Evolutionary conservation across 2,888 invertebrate genomes (phyloP).

Genomic region (Zootermopsis nevadensis): DNA sequence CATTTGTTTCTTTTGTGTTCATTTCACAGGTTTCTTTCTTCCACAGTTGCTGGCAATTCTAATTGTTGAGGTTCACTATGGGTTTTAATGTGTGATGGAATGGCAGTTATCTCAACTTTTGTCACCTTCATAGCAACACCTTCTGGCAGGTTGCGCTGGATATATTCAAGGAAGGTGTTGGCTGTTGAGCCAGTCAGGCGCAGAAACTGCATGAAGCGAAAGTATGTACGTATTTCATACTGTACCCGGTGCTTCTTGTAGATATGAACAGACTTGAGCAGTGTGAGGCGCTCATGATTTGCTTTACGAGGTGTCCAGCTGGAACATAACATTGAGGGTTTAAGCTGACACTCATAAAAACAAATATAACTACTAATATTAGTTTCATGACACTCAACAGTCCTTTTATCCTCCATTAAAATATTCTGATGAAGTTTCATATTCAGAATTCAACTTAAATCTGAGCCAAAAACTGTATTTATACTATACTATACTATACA

Average conservation of each 20-base stretch:
- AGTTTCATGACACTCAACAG: too few species aligned
- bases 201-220: constrained; percentile 83
- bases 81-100: constrained; percentile 46
- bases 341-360: too few species aligned
- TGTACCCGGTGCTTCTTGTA: constrained; percentile 95
- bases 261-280: constrained; percentile 89
- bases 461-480: too few species aligned
- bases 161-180: constrained; percentile 94
- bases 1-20: too few species aligned
- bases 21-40: too few species aligned
- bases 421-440: too few species aligned
- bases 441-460: too few species aligned
- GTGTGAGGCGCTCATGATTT: constrained; percentile 79
- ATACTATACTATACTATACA: too few species aligned
- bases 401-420: too few species aligned
- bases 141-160: constrained; percentile 96
- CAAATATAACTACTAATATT: too few species aligned
- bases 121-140: constrained; percentile 94
- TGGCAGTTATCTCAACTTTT: constrained; percentile 67
- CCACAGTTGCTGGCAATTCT: background rate
- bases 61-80: constrained; percentile 1
- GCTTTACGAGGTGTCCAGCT: constrained; percentile 82
- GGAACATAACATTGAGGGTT: constrained; percentile 56
- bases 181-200: constrained; percentile 94
- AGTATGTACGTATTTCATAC: constrained; percentile 95